Evolutionary conservation across 2,797 vertebrate genomes (phyloP).

Genomic region (Sebastes reedi): DNA sequence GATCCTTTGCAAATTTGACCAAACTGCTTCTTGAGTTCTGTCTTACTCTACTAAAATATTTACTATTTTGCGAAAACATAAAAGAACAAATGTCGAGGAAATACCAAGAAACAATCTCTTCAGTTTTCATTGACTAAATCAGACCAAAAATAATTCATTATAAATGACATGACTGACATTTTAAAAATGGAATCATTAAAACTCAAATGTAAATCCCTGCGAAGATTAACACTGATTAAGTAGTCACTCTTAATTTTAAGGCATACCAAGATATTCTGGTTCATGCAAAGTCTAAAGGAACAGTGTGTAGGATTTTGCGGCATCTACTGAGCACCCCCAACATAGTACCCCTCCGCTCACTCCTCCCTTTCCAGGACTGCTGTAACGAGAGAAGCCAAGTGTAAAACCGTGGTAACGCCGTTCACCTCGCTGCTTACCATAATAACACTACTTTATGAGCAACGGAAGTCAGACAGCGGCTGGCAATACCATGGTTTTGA

Average conservation of each 20-base stretch:
- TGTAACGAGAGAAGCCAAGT: too few relatives aligned
- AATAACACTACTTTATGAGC: too few relatives aligned
- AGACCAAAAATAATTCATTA: not conserved
- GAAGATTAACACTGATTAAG: slow-evolving; percentile 16
- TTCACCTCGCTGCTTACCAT: too few relatives aligned
- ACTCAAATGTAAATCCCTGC: not conserved
- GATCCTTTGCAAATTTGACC: not conserved
- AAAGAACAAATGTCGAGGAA: not conserved
- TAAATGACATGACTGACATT: not conserved
- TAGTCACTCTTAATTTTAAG: not conserved
- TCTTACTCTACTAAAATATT: not conserved
- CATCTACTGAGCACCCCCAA: too few relatives aligned
- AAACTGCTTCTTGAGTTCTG: not conserved
- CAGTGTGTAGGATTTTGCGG: too few relatives aligned
- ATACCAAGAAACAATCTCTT: not conserved
- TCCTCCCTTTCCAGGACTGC: too few relatives aligned
- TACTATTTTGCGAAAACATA: not conserved
- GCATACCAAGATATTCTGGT: not conserved
- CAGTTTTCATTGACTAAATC: not conserved
- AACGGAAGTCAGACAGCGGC: too few relatives aligned
- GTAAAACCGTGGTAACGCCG: too few relatives aligned
- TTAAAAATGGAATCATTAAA: not conserved
- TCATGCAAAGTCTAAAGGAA: not conserved
- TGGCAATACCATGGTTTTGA: too few relatives aligned
- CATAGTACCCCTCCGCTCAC: too few relatives aligned